Evolutionary conservation across 2,113 vertebrate species (phyloP).

Genomic region (Hyaena hyaena): DNA sequence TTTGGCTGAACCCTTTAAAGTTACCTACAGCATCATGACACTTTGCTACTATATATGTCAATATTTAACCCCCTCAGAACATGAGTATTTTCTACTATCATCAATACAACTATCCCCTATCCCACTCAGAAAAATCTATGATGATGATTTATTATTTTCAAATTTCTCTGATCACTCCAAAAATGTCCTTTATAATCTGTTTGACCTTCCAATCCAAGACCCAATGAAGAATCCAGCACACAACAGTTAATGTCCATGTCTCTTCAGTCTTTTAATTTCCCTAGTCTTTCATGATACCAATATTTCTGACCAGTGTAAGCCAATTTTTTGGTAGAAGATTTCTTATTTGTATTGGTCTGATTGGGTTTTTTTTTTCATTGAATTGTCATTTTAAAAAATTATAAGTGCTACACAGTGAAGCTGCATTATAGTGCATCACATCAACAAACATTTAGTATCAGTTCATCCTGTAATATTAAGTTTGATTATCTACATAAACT

Average conservation of each 20-base stretch:
- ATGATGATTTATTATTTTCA: neutral
- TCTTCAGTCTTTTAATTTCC: neutral
- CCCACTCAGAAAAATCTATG: neutral
- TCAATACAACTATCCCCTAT: neutral
- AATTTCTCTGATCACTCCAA: neutral
- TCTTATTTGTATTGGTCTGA: neutral
- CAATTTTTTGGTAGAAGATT: neutral
- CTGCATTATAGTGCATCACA: neutral
- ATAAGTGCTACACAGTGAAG: neutral
- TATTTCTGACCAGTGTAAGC: neutral
- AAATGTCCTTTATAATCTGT: neutral
- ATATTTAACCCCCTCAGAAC: neutral
- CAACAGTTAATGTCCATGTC: neutral
- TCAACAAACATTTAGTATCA: neutral
- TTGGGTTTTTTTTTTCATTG: neutral
- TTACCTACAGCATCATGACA: neutral
- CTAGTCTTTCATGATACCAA: neutral
- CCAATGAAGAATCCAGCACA: neutral
- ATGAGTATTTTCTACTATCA: neutral
- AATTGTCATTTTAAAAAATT: neutral
- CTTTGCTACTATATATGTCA: neutral
- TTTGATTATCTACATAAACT: neutral
- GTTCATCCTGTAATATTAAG: neutral
- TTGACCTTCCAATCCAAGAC: neutral
- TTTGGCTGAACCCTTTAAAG: slow-evolving; percentile 9